Base-by-base conservation (phyloP, 1,140 invertebrate genomes). In the Penaeus vannamei region DNA sequence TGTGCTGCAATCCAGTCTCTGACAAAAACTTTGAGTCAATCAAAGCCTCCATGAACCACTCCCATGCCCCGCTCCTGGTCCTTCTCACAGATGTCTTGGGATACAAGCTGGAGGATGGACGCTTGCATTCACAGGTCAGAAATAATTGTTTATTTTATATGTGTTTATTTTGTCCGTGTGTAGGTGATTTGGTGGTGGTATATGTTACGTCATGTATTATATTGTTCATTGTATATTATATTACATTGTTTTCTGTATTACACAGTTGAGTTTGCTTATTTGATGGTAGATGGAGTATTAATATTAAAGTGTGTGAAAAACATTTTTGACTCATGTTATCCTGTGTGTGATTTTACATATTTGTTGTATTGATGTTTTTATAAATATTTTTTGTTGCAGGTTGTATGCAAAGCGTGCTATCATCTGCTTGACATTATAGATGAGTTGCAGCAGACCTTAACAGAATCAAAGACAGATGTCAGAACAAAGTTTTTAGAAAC, bases 371-470 rank as follows among this genome's bases (percentile, higher is more conserved):
- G 12, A 53, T 53, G 14, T 53, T 14, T 53, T 53, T 17, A 53
- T 23, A 42, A 42, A 23, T 0, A 17, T 79, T 14, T 36, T 17
- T 26, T 36, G 1, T 81, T 42, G 14, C 87, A 91, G 90, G 87
- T 91, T 81, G 90, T 91, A 1, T 91, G 90, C 32, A 88, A 89
- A 60, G 84, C 77, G 4, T 91, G 90, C 29, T 91, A 91, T 60
- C 90, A 85, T 29, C 84, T 91, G 20, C 79, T 91, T 29, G 90
- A 91, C 42, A 89, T 91, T 17, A 89, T 91, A 60, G 90, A 91
- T 60, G 90, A 91, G 84, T 81, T 89, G 3, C 90, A 91, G 61
- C 90, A 89, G 72, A 91, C 86, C 0, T 84, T 89, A 22, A 86
- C 90, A 29, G 87, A 91, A 29, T 89, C 84, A 23, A 89, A 90